Conservation (phyloP, 2,888 invertebrate genomes). For the Tachina grossa region DNA sequence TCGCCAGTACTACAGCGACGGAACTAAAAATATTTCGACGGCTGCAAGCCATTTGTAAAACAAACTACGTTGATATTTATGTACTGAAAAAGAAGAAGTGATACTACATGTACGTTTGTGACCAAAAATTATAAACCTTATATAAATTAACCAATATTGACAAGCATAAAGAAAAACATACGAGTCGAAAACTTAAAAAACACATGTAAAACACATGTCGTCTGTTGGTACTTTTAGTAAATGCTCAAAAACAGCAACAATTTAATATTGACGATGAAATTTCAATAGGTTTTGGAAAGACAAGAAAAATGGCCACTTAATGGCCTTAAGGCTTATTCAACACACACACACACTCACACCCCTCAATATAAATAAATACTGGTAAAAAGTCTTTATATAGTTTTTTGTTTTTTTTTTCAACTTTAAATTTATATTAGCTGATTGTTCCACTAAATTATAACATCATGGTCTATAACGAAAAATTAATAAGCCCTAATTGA, state of each 20-base stretch:
- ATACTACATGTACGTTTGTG: too few relatives aligned
- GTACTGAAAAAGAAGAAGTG: too few relatives aligned
- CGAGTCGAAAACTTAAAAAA: too few relatives aligned
- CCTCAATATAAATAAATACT: slow-evolving; percentile 36
- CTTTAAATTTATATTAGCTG: slow-evolving; percentile 37
- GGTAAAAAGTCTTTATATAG: neutral
- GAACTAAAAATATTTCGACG: too few relatives aligned
- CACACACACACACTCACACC: slow-evolving; percentile 12
- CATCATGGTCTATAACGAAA: slow-evolving; percentile 69
- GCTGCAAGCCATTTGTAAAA: too few relatives aligned
- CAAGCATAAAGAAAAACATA: too few relatives aligned
- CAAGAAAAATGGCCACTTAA: slow-evolving; percentile 63
- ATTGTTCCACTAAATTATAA: slow-evolving; percentile 69
- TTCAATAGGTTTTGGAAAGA: slow-evolving; percentile 68
- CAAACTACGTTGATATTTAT: too few relatives aligned
- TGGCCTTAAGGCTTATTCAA: slow-evolving; percentile 46
- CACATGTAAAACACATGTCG: too few relatives aligned
- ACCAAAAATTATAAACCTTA: too few relatives aligned
- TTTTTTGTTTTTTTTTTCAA: neutral
- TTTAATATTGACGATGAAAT: slow-evolving; percentile 70
- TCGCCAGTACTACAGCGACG: too few relatives aligned
- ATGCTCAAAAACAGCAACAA: slow-evolving; percentile 41
- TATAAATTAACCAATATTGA: too few relatives aligned
- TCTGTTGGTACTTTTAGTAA: too few relatives aligned
- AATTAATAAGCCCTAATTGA: slow-evolving; percentile 71